Conservation (phyloP, 2,113 vertebrate species). For the Buteo buteo region DNA sequence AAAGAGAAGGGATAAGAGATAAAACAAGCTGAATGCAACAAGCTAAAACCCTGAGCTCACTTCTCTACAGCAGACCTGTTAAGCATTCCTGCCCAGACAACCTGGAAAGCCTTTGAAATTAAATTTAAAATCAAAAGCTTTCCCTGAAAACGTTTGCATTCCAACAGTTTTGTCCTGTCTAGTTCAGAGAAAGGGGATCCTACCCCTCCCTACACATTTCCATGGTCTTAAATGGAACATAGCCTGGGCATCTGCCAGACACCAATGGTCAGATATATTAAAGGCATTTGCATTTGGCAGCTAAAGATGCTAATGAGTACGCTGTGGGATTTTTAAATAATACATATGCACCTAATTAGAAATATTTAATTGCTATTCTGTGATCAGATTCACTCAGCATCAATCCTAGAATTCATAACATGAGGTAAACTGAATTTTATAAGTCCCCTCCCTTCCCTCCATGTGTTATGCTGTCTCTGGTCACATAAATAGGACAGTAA, state of each 20-base stretch:
- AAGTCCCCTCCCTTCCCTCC: not conserved
- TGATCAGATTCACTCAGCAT: not conserved
- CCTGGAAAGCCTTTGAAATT: not conserved
- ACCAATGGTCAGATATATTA: not conserved
- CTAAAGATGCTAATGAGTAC: not conserved
- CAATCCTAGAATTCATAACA: not conserved
- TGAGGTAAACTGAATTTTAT: not conserved
- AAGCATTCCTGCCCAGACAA: not conserved
- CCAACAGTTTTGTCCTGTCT: not conserved
- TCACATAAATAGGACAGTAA: not conserved
- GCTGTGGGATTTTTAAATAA: not conserved
- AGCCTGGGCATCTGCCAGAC: not conserved
- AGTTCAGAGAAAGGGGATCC: not conserved
- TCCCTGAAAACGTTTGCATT: not conserved
- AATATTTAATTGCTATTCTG: not conserved
- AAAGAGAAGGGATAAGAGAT: not conserved
- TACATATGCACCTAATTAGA: not conserved
- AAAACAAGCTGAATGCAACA: not conserved
- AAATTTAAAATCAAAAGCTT: slow-evolving; percentile 13
- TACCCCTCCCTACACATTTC: not conserved
- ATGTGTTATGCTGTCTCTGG: not conserved
- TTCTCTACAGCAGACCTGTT: not conserved
- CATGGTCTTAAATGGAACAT: not conserved
- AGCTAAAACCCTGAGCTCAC: not conserved
- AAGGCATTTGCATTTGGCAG: not conserved